Percentiles rank a stretch among this genome's conserved stretches.
Evolutionary conservation across 2,797 vertebrate species (phyloP).

Genomic region (Hylomyscus alleni): DNA sequence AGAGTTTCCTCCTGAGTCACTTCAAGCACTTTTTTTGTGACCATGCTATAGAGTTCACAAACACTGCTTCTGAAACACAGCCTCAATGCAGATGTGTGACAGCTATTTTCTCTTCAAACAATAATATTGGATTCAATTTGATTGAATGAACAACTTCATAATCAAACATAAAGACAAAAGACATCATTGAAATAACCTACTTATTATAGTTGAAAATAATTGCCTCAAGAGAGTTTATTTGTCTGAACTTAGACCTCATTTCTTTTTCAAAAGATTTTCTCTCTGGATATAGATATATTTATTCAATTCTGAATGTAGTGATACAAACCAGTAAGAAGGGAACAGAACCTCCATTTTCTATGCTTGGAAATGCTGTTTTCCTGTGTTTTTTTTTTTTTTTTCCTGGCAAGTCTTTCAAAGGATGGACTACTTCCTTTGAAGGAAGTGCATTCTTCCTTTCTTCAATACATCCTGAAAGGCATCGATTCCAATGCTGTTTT

Average conservation of each 20-base stretch:
- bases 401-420: background rate
- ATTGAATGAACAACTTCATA: constrained; percentile 17
- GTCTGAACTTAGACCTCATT: background rate
- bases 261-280: background rate
- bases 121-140: background rate
- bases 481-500: background rate
- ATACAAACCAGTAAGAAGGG: background rate
- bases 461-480: background rate
- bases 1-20: background rate
- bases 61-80: background rate
- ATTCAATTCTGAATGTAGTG: background rate
- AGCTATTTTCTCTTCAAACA: background rate
- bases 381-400: background rate
- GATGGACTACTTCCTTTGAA: background rate
- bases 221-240: background rate
- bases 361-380: background rate
- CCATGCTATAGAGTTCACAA: background rate
- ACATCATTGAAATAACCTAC: background rate
- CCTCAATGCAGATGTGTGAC: background rate
- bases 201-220: background rate
- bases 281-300: background rate
- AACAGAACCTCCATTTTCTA: background rate
- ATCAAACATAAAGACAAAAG: constrained; percentile 6
- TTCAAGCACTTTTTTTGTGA: background rate
- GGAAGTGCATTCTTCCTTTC: background rate